Base-by-base conservation (phyloP, 2,888 invertebrate genomes). In the Orchesella flavescens region DNA sequence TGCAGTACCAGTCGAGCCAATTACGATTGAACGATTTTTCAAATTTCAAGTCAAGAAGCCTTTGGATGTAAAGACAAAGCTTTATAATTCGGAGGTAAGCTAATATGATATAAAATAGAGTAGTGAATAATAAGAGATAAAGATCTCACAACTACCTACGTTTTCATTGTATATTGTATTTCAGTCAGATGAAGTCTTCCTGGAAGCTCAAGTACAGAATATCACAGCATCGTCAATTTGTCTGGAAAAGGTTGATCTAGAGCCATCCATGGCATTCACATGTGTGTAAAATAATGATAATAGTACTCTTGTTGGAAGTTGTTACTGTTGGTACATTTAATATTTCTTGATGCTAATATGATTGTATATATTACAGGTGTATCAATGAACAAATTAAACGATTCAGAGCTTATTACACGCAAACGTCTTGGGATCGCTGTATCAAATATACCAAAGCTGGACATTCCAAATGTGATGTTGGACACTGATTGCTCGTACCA, bases 41-140 rank as follows among this genome's bases (percentile, higher is more conserved):
- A 99, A 98, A 91, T 99, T 99, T 90, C 94, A 97, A 93, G 99
- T 99, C 0, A 93, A 97, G 89, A 99, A 99, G 90, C 99, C 99
- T 2, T 91, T 99, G 68, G 99, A 99, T 92, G 98, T 99, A 0
- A 98, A 98, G 91, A 99, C 99, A 0, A 98, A 99, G 90, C 97
- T 99, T 91, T 98, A 97, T 90, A 98, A 97, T 92, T 96, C 97
- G 1, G 98, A 94, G 92, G 93, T 93, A 90, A 89, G 43, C 7
- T 10, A n/a, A n/a, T n/a, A n/a, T n/a, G n/a, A n/a, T n/a, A n/a
- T n/a, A n/a, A n/a, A n/a, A n/a, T n/a, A n/a, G n/a, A n/a, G n/a
- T n/a, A n/a, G n/a, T n/a, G n/a, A n/a, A n/a, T n/a, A n/a, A n/a
- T n/a, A n/a, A n/a, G n/a, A n/a, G n/a, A n/a, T n/a, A n/a, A n/a